Evolutionary conservation across 2,888 invertebrate species (phyloP), one percentile per base, ranked within the genome.

Genomic region (Hypselothyrea guttata): DNA sequence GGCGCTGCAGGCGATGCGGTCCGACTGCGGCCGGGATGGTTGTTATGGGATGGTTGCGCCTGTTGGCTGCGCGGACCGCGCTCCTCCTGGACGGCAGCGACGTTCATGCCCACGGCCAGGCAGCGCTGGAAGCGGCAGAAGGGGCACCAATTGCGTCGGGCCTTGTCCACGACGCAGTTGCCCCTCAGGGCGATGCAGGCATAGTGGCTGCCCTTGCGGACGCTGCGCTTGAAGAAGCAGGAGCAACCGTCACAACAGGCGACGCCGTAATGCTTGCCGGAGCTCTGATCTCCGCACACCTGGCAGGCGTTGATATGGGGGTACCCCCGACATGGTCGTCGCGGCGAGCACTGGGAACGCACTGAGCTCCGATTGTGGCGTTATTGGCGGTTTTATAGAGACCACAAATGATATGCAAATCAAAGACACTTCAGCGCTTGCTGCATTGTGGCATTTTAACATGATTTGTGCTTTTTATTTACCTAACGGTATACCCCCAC

Each of bases 171-270:
- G 0, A 93, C 90, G 85, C 96, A 97, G 57, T 91, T 91, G 9
- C 94, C 94, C 60, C 93, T 93, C 1, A 94, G 94, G 61, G 95
- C 94, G 70, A 96, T 96, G 88, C 96, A 96, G 18, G 93, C 92
- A 86, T 96, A 96, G 13, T 92, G 89, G 45, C 94, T 94, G 37
- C 93, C 93, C 63, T 93, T 93, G 38, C 96, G 91, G 40, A 96
- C 93, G 69, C 95, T 95, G 72, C 96, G 91, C 88, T 97, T 97
- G 90, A 97, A 97, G 89, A 97, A 97, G 82, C 97, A 97, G 46
- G n/a, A 95, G 87, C 96, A 97, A 0, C 96, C 96, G 86, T 97
- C 96, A 88, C 96, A 97, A 83, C 95, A 95, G 87, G 93, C 94
- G 9, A 95, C 94, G 0, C 96, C 96, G 83, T 96, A 96, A 86